These are phyloP conservation scores for Octopus bimaculoides DNA, from an alignment of 1,140 invertebrate genomes.

Conservation along the genomic window DNA sequence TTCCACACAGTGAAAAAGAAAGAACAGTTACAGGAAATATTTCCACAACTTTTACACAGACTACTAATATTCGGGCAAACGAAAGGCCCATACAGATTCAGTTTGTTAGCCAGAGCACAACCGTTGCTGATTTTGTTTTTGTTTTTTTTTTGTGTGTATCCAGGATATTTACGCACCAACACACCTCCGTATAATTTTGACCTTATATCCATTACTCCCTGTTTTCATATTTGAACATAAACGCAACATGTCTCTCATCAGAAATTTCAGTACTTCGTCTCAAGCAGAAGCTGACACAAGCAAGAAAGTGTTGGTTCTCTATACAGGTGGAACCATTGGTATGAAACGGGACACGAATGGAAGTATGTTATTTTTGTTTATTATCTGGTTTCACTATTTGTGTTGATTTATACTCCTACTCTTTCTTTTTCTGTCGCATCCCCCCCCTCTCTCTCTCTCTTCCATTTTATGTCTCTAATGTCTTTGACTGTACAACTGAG, in stretches of 20 bases:
- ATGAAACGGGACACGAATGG: background rate
- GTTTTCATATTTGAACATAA: background rate
- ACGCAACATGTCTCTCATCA: background rate
- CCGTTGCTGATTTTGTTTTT: no score
- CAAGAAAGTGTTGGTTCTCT: background rate
- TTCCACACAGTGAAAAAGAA: no score
- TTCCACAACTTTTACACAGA: no score
- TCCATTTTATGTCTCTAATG: background rate
- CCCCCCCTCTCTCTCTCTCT: background rate
- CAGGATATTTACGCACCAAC: no score
- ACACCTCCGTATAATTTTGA: no score
- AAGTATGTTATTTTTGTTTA: conserved; percentile 1
- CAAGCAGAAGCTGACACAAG: background rate
- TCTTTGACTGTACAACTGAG: background rate
- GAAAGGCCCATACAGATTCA: no score
- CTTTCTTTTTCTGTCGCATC: background rate
- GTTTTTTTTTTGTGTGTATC: no score
- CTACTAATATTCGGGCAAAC: no score
- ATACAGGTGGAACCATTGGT: background rate
- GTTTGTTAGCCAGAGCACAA: no score
- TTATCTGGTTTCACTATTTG: background rate
- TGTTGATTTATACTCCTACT: background rate
- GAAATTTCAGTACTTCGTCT: no score
- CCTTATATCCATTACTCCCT: no score
- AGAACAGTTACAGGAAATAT: no score